Percentiles rank a stretch among this genome's conserved stretches.
Conservation (phyloP, 2,888 invertebrate species). For the Mesorhabditis belari region DNA sequence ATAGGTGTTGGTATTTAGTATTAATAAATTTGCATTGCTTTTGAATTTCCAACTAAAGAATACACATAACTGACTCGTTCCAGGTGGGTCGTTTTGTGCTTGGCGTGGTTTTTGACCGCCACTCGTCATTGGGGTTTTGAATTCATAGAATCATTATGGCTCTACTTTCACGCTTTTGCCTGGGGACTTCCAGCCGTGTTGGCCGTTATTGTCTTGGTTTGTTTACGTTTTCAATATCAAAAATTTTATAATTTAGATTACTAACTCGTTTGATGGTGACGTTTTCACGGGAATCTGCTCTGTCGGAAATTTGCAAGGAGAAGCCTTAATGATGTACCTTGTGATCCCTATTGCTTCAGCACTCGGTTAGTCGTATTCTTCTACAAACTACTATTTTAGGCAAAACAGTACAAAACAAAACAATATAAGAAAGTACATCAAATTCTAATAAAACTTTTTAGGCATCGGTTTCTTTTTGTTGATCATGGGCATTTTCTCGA, state of each 20-base stretch:
- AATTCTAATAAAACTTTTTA: too few species aligned
- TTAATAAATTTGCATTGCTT: not conserved
- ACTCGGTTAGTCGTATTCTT: conserved; percentile 57
- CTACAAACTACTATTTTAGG: conserved; percentile 1
- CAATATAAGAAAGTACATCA: too few species aligned
- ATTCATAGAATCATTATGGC: conserved; percentile 64
- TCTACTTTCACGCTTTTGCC: conserved; percentile 89
- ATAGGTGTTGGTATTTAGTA: conserved; percentile 54
- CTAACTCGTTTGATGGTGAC: conserved; percentile 81
- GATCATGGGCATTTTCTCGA: conserved; percentile 81
- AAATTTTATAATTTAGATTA: not conserved
- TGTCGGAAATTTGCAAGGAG: conserved; percentile 78
- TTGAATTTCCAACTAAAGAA: not conserved
- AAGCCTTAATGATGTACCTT: conserved; percentile 74
- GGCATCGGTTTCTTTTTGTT: conserved; percentile 79
- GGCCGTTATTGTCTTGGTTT: conserved; percentile 33
- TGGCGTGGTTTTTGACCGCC: conserved; percentile 97
- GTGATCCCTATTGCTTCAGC: conserved; percentile 77
- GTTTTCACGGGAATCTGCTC: conserved; percentile 91
- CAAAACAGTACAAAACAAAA: too few species aligned
- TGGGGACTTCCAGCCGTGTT: conserved; percentile 90
- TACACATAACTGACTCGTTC: conserved; percentile 2
- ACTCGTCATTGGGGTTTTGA: conserved; percentile 37
- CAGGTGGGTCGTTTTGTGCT: conserved; percentile 76
- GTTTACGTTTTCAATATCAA: not conserved